Percentiles rank a stretch among this genome's conserved stretches.
Conservation (phyloP, 2,113 vertebrate species). For the Leptodactylus fuscus region DNA sequence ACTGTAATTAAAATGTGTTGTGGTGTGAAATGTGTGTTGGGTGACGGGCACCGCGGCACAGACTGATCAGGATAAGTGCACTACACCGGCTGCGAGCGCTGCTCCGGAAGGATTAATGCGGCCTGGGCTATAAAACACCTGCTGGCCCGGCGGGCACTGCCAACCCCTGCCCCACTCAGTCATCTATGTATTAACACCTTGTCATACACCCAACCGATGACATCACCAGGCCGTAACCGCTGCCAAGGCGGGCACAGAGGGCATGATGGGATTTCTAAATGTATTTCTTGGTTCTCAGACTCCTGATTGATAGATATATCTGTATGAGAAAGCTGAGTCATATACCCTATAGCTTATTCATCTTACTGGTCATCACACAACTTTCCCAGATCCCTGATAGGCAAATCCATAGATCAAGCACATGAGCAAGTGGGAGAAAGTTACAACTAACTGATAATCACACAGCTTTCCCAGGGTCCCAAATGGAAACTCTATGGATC, state of each 20-base stretch:
- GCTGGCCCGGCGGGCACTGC: neutral
- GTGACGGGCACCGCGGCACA: rapidly evolving
- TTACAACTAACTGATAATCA: too few species aligned
- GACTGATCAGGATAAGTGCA: constrained; percentile 41
- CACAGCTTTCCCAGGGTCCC: too few species aligned
- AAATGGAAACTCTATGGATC: too few species aligned
- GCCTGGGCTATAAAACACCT: neutral
- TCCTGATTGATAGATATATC: too few species aligned
- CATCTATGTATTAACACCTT: neutral
- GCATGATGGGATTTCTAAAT: neutral
- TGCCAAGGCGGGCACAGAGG: neutral
- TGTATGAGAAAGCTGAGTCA: neutral
- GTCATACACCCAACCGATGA: neutral
- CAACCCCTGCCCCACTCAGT: neutral
- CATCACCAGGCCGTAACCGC: neutral
- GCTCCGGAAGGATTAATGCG: constrained; percentile 43
- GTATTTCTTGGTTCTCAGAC: too few species aligned
- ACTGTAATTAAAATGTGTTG: constrained; percentile 19
- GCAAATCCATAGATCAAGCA: too few species aligned
- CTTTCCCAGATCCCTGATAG: too few species aligned
- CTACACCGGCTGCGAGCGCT: neutral
- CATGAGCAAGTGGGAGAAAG: too few species aligned
- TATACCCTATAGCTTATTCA: too few species aligned
- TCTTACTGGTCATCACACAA: too few species aligned
- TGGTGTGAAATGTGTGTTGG: neutral